Conservation (phyloP, 2,113 vertebrate species). For the Gopherus flavomarginatus region DNA sequence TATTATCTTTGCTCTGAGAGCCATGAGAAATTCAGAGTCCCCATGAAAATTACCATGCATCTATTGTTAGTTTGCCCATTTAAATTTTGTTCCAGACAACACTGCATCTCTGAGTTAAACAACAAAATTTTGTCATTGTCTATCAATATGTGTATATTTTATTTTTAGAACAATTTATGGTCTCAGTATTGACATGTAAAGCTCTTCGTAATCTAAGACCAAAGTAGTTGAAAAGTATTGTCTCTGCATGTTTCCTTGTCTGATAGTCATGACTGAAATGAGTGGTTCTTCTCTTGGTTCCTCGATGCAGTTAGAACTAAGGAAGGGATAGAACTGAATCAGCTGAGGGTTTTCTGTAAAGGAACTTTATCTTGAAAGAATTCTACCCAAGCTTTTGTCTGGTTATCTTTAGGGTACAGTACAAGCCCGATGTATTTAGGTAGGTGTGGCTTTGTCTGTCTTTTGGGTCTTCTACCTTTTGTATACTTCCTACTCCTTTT, state of each 20-base stretch:
- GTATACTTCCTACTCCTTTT: background rate
- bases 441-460: background rate
- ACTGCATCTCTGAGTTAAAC: background rate
- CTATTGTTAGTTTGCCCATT: background rate
- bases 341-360: background rate
- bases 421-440: background rate
- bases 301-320: background rate
- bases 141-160: background rate
- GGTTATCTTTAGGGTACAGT: background rate
- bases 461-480: background rate
- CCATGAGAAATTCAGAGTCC: background rate
- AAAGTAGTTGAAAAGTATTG: background rate
- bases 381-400: background rate
- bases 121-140: background rate
- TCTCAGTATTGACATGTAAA: background rate
- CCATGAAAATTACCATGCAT: background rate
- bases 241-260: background rate
- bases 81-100: background rate
- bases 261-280: background rate
- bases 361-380: background rate
- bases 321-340: background rate
- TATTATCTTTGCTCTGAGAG: background rate
- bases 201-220: background rate
- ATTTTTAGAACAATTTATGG: background rate
- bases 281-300: background rate